These are phyloP conservation scores for Spisula solida DNA, from an alignment of 2,888 invertebrate genomes.

Conservation along the genomic window DNA sequence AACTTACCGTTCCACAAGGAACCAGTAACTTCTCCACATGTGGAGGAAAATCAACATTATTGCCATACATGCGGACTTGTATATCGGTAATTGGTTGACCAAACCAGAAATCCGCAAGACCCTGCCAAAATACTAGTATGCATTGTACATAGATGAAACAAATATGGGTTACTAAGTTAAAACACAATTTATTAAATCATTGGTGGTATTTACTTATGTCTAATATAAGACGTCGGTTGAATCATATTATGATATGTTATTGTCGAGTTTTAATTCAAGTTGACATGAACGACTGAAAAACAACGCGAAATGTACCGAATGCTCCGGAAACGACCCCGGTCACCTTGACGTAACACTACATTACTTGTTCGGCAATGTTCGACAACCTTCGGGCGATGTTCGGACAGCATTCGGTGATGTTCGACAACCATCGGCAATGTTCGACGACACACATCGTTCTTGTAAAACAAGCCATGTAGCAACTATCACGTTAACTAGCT, in stretches of 20 bases:
- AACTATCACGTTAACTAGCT: conserved; percentile 40
- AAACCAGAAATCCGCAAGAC: no score
- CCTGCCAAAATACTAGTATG: no score
- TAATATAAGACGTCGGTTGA: conserved; percentile 7
- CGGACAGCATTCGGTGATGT: conserved; percentile 21
- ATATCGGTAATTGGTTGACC: no score
- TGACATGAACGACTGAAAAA: background rate
- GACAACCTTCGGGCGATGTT: conserved; percentile 49
- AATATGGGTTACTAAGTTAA: no score
- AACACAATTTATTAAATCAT: background rate
- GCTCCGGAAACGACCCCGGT: conserved; percentile 65
- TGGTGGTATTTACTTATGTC: background rate
- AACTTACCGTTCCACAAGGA: no score
- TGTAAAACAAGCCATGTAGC: conserved; percentile 52
- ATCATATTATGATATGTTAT: background rate
- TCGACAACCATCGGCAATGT: conserved; percentile 64
- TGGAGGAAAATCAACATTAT: no score
- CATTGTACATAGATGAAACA: no score
- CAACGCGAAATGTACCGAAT: conserved; percentile 51
- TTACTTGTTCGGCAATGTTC: conserved; percentile 61
- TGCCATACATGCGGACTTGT: no score
- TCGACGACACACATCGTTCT: conserved; percentile 45
- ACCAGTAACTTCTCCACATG: no score
- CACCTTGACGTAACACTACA: conserved; percentile 60
- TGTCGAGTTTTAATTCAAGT: background rate